These are phyloP conservation scores for Aradus depressus DNA, from an alignment of 2,888 invertebrate species.

Conservation along the genomic window DNA sequence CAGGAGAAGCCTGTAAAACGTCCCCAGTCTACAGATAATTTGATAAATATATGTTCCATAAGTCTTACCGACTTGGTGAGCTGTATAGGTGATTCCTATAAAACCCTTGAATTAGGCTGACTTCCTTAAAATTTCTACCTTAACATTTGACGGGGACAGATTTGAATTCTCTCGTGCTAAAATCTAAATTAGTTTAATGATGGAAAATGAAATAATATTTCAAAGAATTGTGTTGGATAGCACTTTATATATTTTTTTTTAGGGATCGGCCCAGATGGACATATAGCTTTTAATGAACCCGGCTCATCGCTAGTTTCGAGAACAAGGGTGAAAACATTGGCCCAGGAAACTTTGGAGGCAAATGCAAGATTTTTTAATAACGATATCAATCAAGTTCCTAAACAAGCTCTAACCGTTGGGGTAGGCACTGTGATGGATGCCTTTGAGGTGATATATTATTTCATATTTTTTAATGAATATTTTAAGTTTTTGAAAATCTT, in stretches of 20 bases:
- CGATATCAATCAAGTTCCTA: slow-evolving; percentile 87
- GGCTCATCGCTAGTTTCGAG: slow-evolving; percentile 92
- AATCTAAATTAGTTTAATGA: no score
- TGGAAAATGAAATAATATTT: not conserved
- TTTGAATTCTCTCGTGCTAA: no score
- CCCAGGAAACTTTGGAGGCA: slow-evolving; percentile 91
- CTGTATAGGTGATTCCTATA: no score
- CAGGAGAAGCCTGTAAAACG: no score
- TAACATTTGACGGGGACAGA: no score
- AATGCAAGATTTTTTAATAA: slow-evolving; percentile 96
- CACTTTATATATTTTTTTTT: slow-evolving; percentile 17
- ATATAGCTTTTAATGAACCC: slow-evolving; percentile 98
- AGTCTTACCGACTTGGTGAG: no score
- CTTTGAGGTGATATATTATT: slow-evolving; percentile 61
- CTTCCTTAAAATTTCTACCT: no score
- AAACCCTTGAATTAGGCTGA: no score
- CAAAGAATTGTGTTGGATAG: not conserved
- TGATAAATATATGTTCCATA: no score
- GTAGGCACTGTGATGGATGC: slow-evolving; percentile 99
- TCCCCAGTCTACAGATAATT: no score
- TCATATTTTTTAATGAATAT: no score
- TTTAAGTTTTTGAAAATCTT: no score
- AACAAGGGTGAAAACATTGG: slow-evolving; percentile 91
- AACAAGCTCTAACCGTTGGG: slow-evolving; percentile 92
- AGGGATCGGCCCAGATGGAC: slow-evolving; percentile 99